phyloP scores from a whole-genome alignment of 2,888 invertebrate species.

The Drepanosiphum platanoidis region DNA sequence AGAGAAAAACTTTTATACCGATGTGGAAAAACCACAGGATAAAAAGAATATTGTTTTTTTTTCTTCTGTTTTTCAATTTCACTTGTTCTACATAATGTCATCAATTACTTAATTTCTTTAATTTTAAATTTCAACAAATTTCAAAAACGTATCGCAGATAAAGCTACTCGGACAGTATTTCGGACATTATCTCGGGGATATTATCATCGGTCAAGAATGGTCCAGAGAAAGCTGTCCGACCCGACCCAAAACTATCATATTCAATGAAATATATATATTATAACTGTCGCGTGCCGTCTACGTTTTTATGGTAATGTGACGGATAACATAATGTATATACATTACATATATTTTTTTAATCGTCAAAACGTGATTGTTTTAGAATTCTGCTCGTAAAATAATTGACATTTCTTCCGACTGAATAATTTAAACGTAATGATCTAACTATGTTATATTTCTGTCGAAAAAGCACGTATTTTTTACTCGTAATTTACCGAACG shows the following conservation, averaged over 20 bases:
- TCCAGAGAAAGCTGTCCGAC: no score
- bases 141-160: background rate
- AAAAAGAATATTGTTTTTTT: conserved; percentile 17
- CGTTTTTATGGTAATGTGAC: no score
- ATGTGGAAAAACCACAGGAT: conserved; percentile 22
- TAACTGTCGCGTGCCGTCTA: no score
- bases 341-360: background rate
- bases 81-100: background rate
- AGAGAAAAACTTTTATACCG: conserved; percentile 33
- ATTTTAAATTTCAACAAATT: background rate
- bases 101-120: background rate
- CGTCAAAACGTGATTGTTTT: conserved; percentile 16
- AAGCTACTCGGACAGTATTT: background rate
- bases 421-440: background rate
- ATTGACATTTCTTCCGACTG: conserved; percentile 10
- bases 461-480: no score
- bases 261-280: no score
- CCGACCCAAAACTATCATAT: no score
- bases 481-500: no score
- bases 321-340: no score
- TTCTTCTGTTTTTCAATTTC: background rate
- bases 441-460: background rate
- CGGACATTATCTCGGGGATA: background rate
- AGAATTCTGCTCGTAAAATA: background rate
- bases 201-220: background rate